These are phyloP conservation scores for Chiridota heheva DNA, from an alignment of 35 echinoderm and acorn worm genomes.

Conservation along the genomic window DNA sequence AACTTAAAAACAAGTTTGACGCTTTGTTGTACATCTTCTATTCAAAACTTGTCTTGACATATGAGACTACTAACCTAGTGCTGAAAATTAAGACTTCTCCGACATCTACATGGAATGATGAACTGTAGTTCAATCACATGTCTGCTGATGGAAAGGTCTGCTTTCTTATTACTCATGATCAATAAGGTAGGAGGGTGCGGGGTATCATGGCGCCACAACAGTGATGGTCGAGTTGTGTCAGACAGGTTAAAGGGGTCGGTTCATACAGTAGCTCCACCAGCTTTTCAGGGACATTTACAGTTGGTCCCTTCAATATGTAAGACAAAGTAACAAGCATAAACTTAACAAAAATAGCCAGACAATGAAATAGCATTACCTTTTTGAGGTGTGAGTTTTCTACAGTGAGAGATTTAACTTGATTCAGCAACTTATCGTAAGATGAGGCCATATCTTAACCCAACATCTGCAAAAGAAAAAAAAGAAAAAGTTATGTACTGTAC, in stretches of 20 bases:
- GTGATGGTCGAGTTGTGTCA: not conserved
- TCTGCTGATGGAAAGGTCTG: too few relatives aligned
- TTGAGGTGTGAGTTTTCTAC: slow-evolving; percentile 84
- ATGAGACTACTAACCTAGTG: too few relatives aligned
- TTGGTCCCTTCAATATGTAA: not conserved
- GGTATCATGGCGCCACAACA: not conserved
- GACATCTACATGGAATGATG: too few relatives aligned
- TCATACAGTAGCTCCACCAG: not conserved
- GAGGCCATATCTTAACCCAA: slow-evolving; percentile 34
- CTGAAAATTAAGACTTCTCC: too few relatives aligned
- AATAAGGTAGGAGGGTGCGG: not conserved
- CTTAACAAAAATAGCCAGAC: not conserved
- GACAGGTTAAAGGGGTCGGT: not conserved
- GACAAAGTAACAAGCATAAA: not conserved
- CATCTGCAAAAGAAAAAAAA: slow-evolving; percentile 21
- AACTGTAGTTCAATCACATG: too few relatives aligned
- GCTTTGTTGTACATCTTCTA: too few relatives aligned
- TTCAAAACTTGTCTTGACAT: too few relatives aligned
- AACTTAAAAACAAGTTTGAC: too few relatives aligned
- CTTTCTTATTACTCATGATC: too few relatives aligned
- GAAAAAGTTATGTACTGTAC: not conserved
- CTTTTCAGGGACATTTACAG: not conserved
- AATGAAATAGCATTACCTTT: slow-evolving; percentile 40
- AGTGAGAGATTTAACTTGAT: slow-evolving; percentile 74
- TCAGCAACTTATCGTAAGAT: slow-evolving; percentile 78